Base-by-base conservation (phyloP, 2,888 invertebrate genomes). In the Ellobium chinense region DNA sequence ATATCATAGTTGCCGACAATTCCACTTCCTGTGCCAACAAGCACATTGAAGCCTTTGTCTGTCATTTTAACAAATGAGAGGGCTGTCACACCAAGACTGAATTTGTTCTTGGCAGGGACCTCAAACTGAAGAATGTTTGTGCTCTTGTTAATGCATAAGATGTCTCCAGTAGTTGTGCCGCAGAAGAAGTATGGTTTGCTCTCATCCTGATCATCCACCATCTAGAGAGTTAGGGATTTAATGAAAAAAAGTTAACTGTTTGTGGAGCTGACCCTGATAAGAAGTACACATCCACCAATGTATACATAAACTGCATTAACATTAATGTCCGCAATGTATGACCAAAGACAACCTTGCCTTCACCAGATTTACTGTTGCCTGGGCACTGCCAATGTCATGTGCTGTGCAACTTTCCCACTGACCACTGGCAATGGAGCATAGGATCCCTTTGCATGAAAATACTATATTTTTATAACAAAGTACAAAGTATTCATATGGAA, bases 21-120 rank as follows among this genome's bases (percentile, higher is more conserved):
- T 0, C 98, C 98, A 92, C 97, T 96, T 0, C 98, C 98, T 3
- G 96, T 95, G 0, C 98, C 98, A 80, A 98, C 95, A 2, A 97
- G 92, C 77, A 87, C 90, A 31, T 80, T 69, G 69, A 75, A 77
- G 21, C 68, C 70, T 34, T 62, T 63, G 58, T 79, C 72, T 24
- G 75, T 81, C 58, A 74, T 72, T 29, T 78, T 89, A 21, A 93
- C 86, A 65, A 92, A 86, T 37, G 88, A 85, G 39, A 93, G 80
- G 36, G 93, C 88, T n/a, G 92, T 91, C 5, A 93, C 91, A 39
- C 93, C 93, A 54, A 84, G 82, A 56, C 89, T 87, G 84, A 92
- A 91, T 78, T 88, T 87, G 63, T 91, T 88, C 81, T 93, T 92
- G 63, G 86, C 88, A 34, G 91, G 91, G 7, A 89, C 89, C 56